These are phyloP conservation scores for Nerophis ophidion DNA, from an alignment of 2,113 vertebrate species.

Conservation along the genomic window DNA sequence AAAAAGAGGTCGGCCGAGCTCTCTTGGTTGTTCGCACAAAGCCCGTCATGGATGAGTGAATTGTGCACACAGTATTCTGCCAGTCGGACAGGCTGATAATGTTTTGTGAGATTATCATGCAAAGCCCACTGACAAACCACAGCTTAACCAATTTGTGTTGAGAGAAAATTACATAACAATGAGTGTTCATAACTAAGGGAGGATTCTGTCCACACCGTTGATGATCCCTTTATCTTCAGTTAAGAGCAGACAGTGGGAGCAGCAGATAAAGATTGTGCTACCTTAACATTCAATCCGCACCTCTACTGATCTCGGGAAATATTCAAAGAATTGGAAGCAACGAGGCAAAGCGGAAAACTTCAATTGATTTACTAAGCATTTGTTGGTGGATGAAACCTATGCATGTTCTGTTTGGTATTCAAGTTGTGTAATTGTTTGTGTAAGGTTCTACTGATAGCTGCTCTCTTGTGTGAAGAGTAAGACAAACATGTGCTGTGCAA, in stretches of 20 bases:
- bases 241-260: conserved; percentile 13
- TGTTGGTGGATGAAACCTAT: conserved; percentile 10
- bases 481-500: conserved; percentile 2
- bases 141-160: conserved; percentile 35
- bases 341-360: conserved; percentile 37
- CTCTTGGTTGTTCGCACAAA: conserved; percentile 26
- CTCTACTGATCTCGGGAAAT: conserved; percentile 32
- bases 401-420: conserved; percentile 7
- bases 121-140: conserved; percentile 49
- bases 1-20: conserved; percentile 17
- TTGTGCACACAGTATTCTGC: conserved; percentile 32
- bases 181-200: conserved; percentile 33
- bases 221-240: conserved; percentile 15
- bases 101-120: conserved; percentile 50
- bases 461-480: conserved; percentile 19
- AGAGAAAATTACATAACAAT: conserved; percentile 61
- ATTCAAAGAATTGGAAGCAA: conserved; percentile 39
- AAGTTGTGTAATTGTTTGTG: conserved; percentile 11
- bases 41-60: conserved; percentile 27
- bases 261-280: conserved; percentile 9
- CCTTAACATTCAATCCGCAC: conserved; percentile 18
- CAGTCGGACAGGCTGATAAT: conserved; percentile 48
- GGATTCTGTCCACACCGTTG: conserved; percentile 29
- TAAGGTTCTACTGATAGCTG: conserved; percentile 1
- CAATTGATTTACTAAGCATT: conserved; percentile 9